Conservation (phyloP, 92 coral and sea anemone genomes). For the Epizoanthus fatuus region DNA sequence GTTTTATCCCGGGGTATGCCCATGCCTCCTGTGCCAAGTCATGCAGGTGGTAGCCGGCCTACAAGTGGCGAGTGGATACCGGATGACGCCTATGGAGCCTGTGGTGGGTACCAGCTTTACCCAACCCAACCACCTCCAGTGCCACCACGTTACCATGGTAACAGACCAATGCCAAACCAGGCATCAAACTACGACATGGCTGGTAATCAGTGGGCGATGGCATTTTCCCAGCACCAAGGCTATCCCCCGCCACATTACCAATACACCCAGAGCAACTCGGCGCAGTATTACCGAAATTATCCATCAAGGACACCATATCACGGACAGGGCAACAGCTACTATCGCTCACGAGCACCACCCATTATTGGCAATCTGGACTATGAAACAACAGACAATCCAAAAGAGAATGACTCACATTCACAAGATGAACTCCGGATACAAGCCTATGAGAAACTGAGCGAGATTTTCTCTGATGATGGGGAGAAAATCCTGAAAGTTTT, state of each 20-base stretch:
- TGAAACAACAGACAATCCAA: constrained; percentile 74
- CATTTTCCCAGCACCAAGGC: constrained; percentile 52
- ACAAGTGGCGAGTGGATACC: constrained; percentile 66
- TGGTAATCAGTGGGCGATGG: constrained; percentile 68
- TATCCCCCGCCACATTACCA: constrained; percentile 57
- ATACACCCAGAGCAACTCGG: constrained; percentile 43
- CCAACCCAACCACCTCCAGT: constrained; percentile 50
- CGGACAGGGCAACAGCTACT: constrained; percentile 82
- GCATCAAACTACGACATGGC: constrained; percentile 39
- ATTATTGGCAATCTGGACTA: constrained; percentile 67
- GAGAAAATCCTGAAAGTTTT: constrained; percentile 77
- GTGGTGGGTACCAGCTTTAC: constrained; percentile 62
- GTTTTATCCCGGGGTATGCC: constrained; percentile 58
- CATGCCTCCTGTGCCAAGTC: constrained; percentile 36
- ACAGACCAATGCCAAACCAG: constrained; percentile 28
- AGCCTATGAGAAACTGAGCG: constrained; percentile 79
- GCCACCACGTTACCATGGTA: constrained; percentile 43
- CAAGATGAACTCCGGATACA: constrained; percentile 70
- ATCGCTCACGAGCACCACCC: constrained; percentile 90
- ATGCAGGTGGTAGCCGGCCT: constrained; percentile 51
- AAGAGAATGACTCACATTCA: constrained; percentile 24
- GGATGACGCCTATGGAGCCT: constrained; percentile 47
- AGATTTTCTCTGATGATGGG: constrained; percentile 82
- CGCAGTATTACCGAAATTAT: constrained; percentile 47
- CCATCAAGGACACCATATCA: constrained; percentile 60